Evolutionary conservation across 2,888 invertebrate species (phyloP), one percentile per base, ranked within the genome.

Genomic region (Elegia similella): DNA sequence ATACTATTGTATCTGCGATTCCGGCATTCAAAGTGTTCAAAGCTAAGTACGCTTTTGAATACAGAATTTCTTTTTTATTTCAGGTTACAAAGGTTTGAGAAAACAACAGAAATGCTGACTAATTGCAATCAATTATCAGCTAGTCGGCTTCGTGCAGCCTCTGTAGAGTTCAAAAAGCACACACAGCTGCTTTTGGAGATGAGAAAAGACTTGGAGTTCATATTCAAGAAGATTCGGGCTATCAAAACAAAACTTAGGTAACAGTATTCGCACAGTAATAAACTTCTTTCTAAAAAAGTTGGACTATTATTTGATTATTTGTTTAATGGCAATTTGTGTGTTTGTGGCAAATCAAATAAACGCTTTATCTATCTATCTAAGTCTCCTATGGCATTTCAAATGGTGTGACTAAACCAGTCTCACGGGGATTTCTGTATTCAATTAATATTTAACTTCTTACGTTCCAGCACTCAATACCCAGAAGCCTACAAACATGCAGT

Each of bases 101-200:
- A 99, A 84, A 99, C 99, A 0, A 99, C 99, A 76, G 99, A 99
- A 91, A 99, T 99, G 99, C 88, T 99, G 32, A 95, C 97, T 8
- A 99, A 99, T 82, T 99, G 99, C 80, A 98, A 98, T 83, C 96
- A 97, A 15, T 84, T 99, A n/a, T 98, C 98, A 0, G 95, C 96
- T 2, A 95, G 95, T 63, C 93, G 99, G 10, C 93, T 98, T 56
- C 96, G 97, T 74, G 94, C 94, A 16, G 98, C 98, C 0, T 95
- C 94, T 7, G 94, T 94, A 0, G 98, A 99, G 76, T 98, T 99
- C 72, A 97, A 96, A 73, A 96, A 95, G 67, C 98, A 99, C 77
- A 97, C 97, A 0, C 95, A 95, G 60, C 91, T 98, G 1, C 90
- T 99, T 1, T 86, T 94, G 7, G 98, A 98, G 58, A 98, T 98